Evolutionary conservation across 2,113 vertebrate genomes (phyloP), one percentile per base, ranked within the genome.

Genomic region (Butorides virescens): DNA sequence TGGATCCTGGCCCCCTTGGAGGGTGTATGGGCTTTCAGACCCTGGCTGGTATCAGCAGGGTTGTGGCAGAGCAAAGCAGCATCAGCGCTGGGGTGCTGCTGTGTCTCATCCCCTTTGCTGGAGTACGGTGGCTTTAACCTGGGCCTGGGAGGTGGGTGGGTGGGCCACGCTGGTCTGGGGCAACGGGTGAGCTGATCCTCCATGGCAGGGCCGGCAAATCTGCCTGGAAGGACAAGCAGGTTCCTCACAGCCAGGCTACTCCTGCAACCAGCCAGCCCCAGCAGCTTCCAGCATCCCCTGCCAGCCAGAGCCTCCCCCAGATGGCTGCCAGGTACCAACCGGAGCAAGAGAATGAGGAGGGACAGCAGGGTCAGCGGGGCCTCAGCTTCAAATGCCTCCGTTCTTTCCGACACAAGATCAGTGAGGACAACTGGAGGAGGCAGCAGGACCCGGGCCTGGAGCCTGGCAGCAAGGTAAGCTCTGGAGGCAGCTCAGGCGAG

Each of bases 381-480:
- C 93, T 98, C 74, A 97, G 97, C 93, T 96, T 97, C 92, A 96
- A 93, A 66, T 98, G 97, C 72, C 96, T 98, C 90, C 95, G 21
- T 73, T 98, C 98, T 20, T 92, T 98, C 88, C 91, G 83, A 29
- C 82, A 56, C 88, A 97, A 97, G 68, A 89, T 98, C 82, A 30
- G n/a, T 27, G 62, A 59, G 7, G 88, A 92, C 7, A 14, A 55
- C 95, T 98, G 98, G 98, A 98, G 98, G 91, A 97, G 55, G 66
- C 93, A 53, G 53, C 88, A 65, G 85, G 65, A 49, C 9, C 11
- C 53, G 3, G 37, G 55, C 23, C 84, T 88, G 27, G 26, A 93
- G 56, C 49, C 96, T 49, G 66, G 84, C 72, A 77, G 66, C 19
- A 42, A 34, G 73, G 92, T 94, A 44, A 59, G 90, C 30, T 55